Evolutionary conservation across 2,888 invertebrate species (phyloP), one percentile per base, ranked within the genome.

Genomic region (Piscicola geometra): DNA sequence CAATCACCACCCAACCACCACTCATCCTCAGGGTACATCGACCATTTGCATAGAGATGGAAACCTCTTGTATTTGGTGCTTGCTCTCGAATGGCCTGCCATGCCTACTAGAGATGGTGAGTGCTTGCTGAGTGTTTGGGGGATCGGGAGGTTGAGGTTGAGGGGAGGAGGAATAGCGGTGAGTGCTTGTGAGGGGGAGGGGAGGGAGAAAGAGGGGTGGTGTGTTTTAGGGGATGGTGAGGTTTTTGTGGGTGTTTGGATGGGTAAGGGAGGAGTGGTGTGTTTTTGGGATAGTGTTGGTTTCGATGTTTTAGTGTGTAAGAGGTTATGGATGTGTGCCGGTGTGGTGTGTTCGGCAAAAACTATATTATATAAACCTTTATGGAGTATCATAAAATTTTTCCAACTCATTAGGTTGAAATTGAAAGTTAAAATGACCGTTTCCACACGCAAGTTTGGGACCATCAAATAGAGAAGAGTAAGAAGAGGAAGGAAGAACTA

Each of bases 401-500:
- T n/a, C n/a, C n/a, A n/a, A n/a, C n/a, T n/a, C n/a, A n/a, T n/a
- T n/a, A n/a, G n/a, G n/a, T n/a, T n/a, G n/a, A n/a, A n/a, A n/a
- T n/a, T n/a, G n/a, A n/a, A n/a, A n/a, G n/a, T n/a, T n/a, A 41
- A 41, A 41, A 15, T 15, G 15, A 41, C 41, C 41, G 5, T 41
- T 41, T 9, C 41, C 41, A 41, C 41, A n/a, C 41, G 15, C 15
- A 5, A 56, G 60, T n/a, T 25, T 56, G 60, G 60, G 60, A 56
- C 3, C 9, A 21, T 21, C 60, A 56, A 25, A n/a, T 56, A 3
- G 60, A 21, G 60, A 56, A 56, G 25, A 56, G 5, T 3, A 56
- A 56, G 25, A 56, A 56, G 60, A 56, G n/a, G 60, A 56, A 56
- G 60, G 25, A 25, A 18, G 60, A 56, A 25, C 25, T 56, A n/a